Base-by-base conservation (phyloP, 37 sponge, comb jelly and placozoan species). In the Beroe forskalii region DNA sequence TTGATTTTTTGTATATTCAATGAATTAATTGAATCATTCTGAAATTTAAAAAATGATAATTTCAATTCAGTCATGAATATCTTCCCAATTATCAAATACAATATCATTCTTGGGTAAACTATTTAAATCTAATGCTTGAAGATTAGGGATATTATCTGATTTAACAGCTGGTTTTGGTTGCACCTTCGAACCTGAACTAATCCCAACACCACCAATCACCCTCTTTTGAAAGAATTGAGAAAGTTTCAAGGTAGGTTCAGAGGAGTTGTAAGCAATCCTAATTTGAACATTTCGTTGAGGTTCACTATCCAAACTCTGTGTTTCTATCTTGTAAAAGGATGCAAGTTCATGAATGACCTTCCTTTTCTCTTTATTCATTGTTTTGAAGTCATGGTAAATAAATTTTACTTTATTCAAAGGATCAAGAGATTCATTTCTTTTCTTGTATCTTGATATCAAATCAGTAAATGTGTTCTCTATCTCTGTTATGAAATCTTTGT, bases 281-380 rank as follows among this genome's bases (percentile, higher is more conserved):
- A 80, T 30, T 37, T 80, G 86, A 43, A 80, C 86, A 80, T 80
- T 80, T 4, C 86, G 24, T 19, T 80, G 86, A 25, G 86, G 86
- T 25, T 80, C 86, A 38, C n/a, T 23, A 43, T 80, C 86, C 24
- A 80, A 38, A 43, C 86, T 80, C 48, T 80, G 86, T 1, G 86
- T 38, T 41, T 32, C 35, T 23, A 80, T 80, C 40, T 80, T 80
- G 89, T 93, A 96, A 63, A 66, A 40, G 6, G n/a, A 90, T 1
- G 94, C 93, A 42, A 96, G 93, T 62, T 96, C 96, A 43, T 96
- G 96, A 41, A 96, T 60, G 17, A 91, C 31, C 41, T 89, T 89
- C 30, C 96, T 91, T 37, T 93, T 90, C 0, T 91, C 60, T 23
- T 32, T 64, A 62, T 91, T 91, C 94, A 94, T 94, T 0, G 92